These are phyloP conservation scores for Drosophila gunungcola DNA, from an alignment of 1,140 invertebrate species.

Conservation along the genomic window DNA sequence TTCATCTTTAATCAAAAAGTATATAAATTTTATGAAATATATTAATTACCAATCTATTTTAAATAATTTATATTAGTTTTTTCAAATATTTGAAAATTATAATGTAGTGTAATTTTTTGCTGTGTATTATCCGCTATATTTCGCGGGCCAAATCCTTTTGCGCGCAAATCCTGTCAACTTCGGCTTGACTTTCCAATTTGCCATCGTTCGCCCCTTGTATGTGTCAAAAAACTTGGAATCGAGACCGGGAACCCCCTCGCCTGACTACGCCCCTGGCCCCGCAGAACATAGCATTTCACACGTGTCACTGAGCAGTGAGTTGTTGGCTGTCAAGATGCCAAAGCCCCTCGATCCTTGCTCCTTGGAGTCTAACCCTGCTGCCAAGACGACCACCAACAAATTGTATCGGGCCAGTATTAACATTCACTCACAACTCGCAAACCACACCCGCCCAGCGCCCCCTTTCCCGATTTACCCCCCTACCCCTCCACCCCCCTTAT, in stretches of 20 bases:
- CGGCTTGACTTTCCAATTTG: slow-evolving; percentile 72
- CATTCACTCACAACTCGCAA: slow-evolving; percentile 27
- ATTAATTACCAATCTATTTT: too few relatives aligned
- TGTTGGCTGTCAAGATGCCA: slow-evolving; percentile 64
- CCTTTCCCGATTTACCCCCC: slow-evolving; percentile 1
- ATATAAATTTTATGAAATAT: too few relatives aligned
- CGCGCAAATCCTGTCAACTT: slow-evolving; percentile 74
- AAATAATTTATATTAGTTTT: too few relatives aligned
- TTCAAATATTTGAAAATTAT: too few relatives aligned
- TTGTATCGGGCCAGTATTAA: slow-evolving; percentile 41
- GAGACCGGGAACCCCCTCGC: neutral
- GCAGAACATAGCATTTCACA: slow-evolving; percentile 69
- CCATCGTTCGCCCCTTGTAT: slow-evolving; percentile 60
- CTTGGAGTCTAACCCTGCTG: slow-evolving; percentile 35
- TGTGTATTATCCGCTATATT: slow-evolving; percentile 37
- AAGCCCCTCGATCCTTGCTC: slow-evolving; percentile 19
- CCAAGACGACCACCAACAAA: slow-evolving; percentile 50
- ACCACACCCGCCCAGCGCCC: neutral
- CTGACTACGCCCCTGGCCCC: slow-evolving; percentile 10
- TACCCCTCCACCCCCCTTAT: neutral
- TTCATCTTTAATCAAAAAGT: too few relatives aligned
- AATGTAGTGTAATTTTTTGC: neutral
- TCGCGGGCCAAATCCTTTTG: slow-evolving; percentile 63
- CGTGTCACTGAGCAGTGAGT: slow-evolving; percentile 78
- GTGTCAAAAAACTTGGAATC: slow-evolving; percentile 69